Base-by-base conservation (phyloP, 2,888 invertebrate species). In the Cerastoderma edule region DNA sequence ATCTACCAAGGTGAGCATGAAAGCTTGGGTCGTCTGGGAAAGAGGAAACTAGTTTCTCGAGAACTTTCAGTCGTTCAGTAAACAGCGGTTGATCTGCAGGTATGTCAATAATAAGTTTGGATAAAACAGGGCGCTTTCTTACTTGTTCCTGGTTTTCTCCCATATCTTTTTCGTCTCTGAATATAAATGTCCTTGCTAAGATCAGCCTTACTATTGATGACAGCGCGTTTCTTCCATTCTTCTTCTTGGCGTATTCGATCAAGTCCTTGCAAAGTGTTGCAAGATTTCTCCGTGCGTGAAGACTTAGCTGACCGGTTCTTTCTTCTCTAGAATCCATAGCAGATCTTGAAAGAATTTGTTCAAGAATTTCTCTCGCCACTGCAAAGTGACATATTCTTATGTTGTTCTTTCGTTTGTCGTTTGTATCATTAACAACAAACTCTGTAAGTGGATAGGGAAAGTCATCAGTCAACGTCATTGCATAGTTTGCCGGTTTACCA, bases 311-410 rank as follows among this genome's bases (percentile, higher is more conserved):
- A 30, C 66, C 69, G 22, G 35, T 30, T 22, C 44, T 65, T 2
- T n/a, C 22, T 50, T 66, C 32, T 6, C 30, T 50, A 32, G 32
- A 16, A 6, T 16, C 16, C 16, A 32, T 67, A 6, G n/a, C 13
- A 39, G 57, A 35, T 13, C 78, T 65, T 5, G 72, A 54, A 27
- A 85, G 60, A 22, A 85, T 48, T 30, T 79, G 82, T 39, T 85
- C 82, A 2, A 85, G 68, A n/a, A 84, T 82, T 74, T 82, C 84
- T 54, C 76, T 82, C 0, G 84, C 84, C n/a, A 84, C 72, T 5
- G 69, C 24, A n/a, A 65, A 76, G 67, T 84, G 84, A 44, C 80
- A 82, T 48, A 78, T 78, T 13, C 84, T 57, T 6, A 84, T 68
- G 16, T 70, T 72, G 27, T 82, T 72, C 16, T 66, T 72, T 60